Evolutionary conservation across 2,888 invertebrate genomes (phyloP).

Genomic region (Magallana nippona): DNA sequence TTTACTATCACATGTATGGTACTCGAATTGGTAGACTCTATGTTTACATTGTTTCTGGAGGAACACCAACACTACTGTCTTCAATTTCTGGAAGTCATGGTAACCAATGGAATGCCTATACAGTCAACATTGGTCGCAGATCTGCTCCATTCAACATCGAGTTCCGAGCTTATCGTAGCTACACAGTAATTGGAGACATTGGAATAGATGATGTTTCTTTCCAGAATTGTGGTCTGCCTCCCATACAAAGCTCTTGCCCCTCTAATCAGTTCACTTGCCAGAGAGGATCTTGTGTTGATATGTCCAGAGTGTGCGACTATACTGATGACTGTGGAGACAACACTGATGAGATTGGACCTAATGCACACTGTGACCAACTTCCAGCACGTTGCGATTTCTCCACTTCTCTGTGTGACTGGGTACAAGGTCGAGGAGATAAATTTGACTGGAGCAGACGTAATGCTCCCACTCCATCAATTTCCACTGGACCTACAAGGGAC

Average conservation of each 20-base stretch:
- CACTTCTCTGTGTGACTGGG: constrained; percentile 72
- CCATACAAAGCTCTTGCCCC: constrained; percentile 60
- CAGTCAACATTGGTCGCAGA: constrained; percentile 70
- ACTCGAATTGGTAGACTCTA: constrained; percentile 64
- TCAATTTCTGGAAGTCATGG: constrained; percentile 55
- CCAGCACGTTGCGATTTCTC: constrained; percentile 73
- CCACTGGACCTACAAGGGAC: constrained; percentile 69
- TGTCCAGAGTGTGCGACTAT: constrained; percentile 69
- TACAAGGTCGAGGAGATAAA: constrained; percentile 67
- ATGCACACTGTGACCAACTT: constrained; percentile 49
- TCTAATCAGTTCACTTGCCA: constrained; percentile 63
- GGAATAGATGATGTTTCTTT: constrained; percentile 73
- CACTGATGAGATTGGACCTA: constrained; percentile 58
- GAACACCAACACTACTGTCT: constrained; percentile 57
- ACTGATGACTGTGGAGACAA: constrained; percentile 75
- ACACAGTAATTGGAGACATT: constrained; percentile 64
- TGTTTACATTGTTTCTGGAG: constrained; percentile 55
- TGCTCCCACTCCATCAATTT: constrained; percentile 57
- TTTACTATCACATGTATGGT: constrained; percentile 75
- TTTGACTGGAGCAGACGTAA: constrained; percentile 69
- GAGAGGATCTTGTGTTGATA: constrained; percentile 70
- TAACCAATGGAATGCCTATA: constrained; percentile 65
- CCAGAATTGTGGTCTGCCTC: constrained; percentile 68
- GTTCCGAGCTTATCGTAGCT: constrained; percentile 65
- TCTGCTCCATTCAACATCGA: constrained; percentile 63